These are phyloP conservation scores for Gryllus bimaculatus DNA, from an alignment of 1,140 invertebrate species.

Conservation along the genomic window DNA sequence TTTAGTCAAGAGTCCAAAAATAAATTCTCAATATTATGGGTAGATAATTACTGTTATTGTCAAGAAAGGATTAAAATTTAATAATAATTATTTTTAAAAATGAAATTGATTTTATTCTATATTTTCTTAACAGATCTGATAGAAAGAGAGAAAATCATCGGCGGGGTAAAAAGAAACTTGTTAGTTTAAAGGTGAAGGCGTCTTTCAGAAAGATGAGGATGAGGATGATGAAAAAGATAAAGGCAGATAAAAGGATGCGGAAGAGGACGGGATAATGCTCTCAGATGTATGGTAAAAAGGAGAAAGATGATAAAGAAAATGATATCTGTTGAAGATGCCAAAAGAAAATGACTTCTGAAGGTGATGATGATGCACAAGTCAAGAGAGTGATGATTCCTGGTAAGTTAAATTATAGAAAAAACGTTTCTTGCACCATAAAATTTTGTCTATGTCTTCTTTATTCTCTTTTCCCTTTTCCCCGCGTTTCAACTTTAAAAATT, in stretches of 20 bases:
- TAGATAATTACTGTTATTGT: too few species aligned
- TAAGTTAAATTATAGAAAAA: constrained; percentile 25
- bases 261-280: constrained; percentile 32
- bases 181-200: constrained; percentile 34
- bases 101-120: too few species aligned
- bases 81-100: too few species aligned
- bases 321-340: constrained; percentile 27
- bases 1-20: too few species aligned
- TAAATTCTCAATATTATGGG: too few species aligned
- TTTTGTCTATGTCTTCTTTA: too few species aligned
- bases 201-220: constrained; percentile 37
- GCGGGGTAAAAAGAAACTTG: constrained; percentile 31
- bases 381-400: constrained; percentile 28
- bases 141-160: constrained; percentile 25
- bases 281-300: constrained; percentile 27
- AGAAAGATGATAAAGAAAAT: constrained; percentile 33
- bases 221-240: constrained; percentile 34
- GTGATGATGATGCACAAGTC: constrained; percentile 34
- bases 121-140: constrained; percentile 11
- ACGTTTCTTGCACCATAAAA: constrained; percentile 10
- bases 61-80: too few species aligned
- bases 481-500: too few species aligned
- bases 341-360: constrained; percentile 36
- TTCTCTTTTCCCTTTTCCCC: too few species aligned
- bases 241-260: constrained; percentile 27